Evolutionary conservation across 2,797 vertebrate species (phyloP), one percentile per base, ranked within the genome.

Genomic region (Mus caroli): DNA sequence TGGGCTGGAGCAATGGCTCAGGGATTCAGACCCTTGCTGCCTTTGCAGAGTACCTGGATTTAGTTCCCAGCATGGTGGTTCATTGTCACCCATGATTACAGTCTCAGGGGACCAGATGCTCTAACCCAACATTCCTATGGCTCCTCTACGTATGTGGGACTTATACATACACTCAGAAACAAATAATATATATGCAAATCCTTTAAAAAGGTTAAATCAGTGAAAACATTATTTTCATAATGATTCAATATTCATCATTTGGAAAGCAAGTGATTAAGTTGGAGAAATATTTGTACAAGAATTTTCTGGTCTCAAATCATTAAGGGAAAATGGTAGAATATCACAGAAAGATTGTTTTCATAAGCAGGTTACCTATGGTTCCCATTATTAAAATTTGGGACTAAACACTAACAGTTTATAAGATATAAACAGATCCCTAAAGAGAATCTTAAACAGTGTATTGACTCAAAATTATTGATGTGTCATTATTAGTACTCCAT

Each of bases 401-500:
- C 24, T 94, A 93, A 64, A 34, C 3, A n/a, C 67, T 71, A 94
- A 46, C 28, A 91, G 6, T 90, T 96, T 94, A 75, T 92, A 31
- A 64, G 22, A 90, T 28, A 83, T 75, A 37, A 92, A 91, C 73
- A 87, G 17, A 89, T 94, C 94, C 94, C 26, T 79, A 64, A 93
- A 90, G 43, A 79, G 62, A 82, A 76, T 85, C 11, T 0, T 92
- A 19, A 94, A 71, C 37, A 76, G 20, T 71, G 3, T 94, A 43
- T 91, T 92, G 56, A 91, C 34, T 90, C 50, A 82, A 28, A 79
- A 14, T 82, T 95, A 19, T 89, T 95, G 64, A 77, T 40, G 54
- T 87, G 11, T 82, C 64, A 50, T 88, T 94, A 76, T 56, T 85
- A 82, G 90, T 37, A 82, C 9, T 79, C n/a, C 88, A 37, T 91